Conservation (phyloP, 2,113 vertebrate species). For the Epinephelus cyanopodus region DNA sequence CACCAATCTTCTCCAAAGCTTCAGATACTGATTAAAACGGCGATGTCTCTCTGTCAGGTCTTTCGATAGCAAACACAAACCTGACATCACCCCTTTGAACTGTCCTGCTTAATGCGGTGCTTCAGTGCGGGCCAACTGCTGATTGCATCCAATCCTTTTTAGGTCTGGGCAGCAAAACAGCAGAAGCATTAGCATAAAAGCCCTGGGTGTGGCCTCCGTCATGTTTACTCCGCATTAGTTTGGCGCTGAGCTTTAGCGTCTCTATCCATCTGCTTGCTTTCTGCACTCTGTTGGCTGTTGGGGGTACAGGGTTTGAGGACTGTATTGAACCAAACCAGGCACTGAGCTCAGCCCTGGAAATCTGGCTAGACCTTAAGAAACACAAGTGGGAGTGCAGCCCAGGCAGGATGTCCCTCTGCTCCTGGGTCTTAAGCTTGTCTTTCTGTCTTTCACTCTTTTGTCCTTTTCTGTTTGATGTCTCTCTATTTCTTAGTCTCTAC, state of each 20-base stretch:
- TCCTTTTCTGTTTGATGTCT: conserved; percentile 34
- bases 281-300: conserved; percentile 38
- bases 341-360: conserved; percentile 46
- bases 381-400: conserved; percentile 52
- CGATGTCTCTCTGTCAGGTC: conserved; percentile 18
- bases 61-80: conserved; percentile 36
- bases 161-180: conserved; percentile 50
- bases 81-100: conserved; percentile 65
- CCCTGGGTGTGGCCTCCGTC: conserved; percentile 46
- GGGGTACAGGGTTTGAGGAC: conserved; percentile 32
- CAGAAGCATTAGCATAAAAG: conserved; percentile 61
- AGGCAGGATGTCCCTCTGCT: conserved; percentile 56
- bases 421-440: conserved; percentile 37
- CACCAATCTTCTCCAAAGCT: conserved; percentile 19
- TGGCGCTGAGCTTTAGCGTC: conserved; percentile 43
- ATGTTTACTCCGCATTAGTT: conserved; percentile 45
- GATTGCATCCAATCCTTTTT: conserved; percentile 70
- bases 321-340: conserved; percentile 53
- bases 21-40: conserved; percentile 29
- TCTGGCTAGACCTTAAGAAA: conserved; percentile 52
- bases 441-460: conserved; percentile 42
- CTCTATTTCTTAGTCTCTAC: conserved; percentile 13
- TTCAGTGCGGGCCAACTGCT: conserved; percentile 53
- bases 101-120: conserved; percentile 38
- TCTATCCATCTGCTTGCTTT: conserved; percentile 60